Evolutionary conservation across 2,797 vertebrate genomes (phyloP), one percentile per base, ranked within the genome.

Genomic region (Loris lydekkerianus): DNA sequence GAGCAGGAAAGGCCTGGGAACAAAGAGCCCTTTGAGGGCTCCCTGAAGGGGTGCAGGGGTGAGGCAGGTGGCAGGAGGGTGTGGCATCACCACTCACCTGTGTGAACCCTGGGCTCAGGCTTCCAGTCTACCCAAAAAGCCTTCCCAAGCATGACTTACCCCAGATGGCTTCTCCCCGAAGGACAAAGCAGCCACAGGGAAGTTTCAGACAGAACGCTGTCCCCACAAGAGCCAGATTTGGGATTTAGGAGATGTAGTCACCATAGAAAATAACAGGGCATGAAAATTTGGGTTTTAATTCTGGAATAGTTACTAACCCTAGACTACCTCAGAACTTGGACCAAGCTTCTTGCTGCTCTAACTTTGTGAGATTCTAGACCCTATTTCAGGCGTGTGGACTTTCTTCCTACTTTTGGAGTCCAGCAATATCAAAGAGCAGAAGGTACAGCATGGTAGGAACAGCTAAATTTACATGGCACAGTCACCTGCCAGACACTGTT

Each of bases 11-110:
- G 46, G 61, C 94, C 85, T 95, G 75, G 84, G 96, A 98, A 98
- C 98, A 98, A 97, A 97, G 84, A 90, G 96, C 10, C 11, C 72
- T 97, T 97, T 96, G 93, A 98, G 97, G 53, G 29, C 10, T 40
- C 85, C 84, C 69, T 60, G 78, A 86, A 7, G 63, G 53, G 56
- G 56, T 20, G 0, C 15, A 18, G 2, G 96, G 94, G 89, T 91
- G 96, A 94, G 97, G 94, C 89, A 94, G 96, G 95, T 93, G 94
- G 88, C 91, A 94, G 92, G 92, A 78, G 61, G 49, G 65, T 0
- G 53, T 8, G 92, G 94, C 25, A 0, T 37, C 43, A 73, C 81
- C 20, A 40, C 58, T 94, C 77, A 95, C 96, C 95, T 85, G 43
- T 10, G 31, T 53, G 40, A 60, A 1, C 14, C 60, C 31, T 77